Evolutionary conservation across 2,797 vertebrate genomes (phyloP).

Genomic region (Cryptoprocta ferox): DNA sequence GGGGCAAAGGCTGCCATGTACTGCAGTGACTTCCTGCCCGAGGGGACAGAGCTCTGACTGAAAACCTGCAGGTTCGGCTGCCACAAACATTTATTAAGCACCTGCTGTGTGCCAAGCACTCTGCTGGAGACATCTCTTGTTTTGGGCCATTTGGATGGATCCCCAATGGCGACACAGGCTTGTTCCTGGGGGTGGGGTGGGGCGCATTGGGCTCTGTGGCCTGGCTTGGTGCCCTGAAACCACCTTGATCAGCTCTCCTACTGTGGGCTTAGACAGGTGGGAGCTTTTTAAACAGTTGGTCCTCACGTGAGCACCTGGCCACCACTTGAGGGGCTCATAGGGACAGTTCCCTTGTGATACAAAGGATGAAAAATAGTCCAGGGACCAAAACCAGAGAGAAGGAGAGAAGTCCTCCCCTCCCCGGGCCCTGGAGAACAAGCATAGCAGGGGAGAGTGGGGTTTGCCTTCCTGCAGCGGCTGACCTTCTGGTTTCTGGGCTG

Average conservation of each 20-base stretch:
- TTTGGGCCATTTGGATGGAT: background rate
- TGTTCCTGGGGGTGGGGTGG: background rate
- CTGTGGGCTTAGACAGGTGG: background rate
- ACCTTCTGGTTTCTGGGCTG: background rate
- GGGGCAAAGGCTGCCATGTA: background rate
- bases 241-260: background rate
- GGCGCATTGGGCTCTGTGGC: background rate
- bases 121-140: background rate
- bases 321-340: background rate
- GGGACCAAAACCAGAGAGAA: background rate
- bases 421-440: background rate
- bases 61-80: background rate
- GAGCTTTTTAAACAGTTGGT: background rate
- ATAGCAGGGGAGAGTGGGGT: background rate
- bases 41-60: background rate
- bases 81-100: background rate
- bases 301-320: background rate
- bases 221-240: background rate
- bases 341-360: background rate
- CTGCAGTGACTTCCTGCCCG: background rate
- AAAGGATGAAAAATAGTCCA: background rate
- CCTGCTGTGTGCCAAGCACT: background rate
- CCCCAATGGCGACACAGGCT: background rate
- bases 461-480: background rate
- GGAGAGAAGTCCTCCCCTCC: background rate